Base-by-base conservation (phyloP, 92 coral and sea anemone genomes). In the Bergia puertoricense region DNA sequence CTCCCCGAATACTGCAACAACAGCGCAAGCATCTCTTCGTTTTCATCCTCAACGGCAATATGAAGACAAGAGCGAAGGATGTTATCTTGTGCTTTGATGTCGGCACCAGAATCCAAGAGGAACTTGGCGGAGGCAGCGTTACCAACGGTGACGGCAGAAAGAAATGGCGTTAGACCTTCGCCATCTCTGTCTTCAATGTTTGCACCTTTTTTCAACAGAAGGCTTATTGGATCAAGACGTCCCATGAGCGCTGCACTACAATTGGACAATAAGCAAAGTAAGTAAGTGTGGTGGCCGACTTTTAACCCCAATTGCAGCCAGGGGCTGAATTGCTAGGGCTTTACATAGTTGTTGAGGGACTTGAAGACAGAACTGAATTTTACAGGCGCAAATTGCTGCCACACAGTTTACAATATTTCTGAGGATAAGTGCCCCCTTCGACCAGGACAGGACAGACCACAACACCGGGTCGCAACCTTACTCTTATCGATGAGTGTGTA, bases 41-140 rank as follows among this genome's bases (percentile, higher is more conserved):
- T 88, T 38, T 89, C 91, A 66, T 89, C 76, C 59, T 91, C 88
- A 42, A 92, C 94, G 10, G 96, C 94, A 44, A 94, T 85, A 76
- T 94, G 98, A 86, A 94, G 91, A 86, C 95, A 75, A 16, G 90
- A 80, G 16, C 94, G 91, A 73, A 89, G 90, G 85, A 88, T 77
- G 59, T 89, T 93, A 36, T 94, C 98, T 76, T 95, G 92, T 9
- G 94, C 89, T 54, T 48, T 77, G 9, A 90, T 81, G 42, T 90
- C 92, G n/a, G 95, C 95, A n/a, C 94, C 98, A n/a, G 76, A 84
- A 62, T 86, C 90, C 36, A 93, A 40, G 45, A 94, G 89, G 71
- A 90, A 46, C 62, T 94, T 90, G 14, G 75, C 95, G 18, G 94
- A 92, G 2, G 78, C 89, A 11, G 77, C 40, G 45, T 94, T 90